Evolutionary conservation across 2,797 vertebrate species (phyloP).

Genomic region (Malacoraja senta): DNA sequence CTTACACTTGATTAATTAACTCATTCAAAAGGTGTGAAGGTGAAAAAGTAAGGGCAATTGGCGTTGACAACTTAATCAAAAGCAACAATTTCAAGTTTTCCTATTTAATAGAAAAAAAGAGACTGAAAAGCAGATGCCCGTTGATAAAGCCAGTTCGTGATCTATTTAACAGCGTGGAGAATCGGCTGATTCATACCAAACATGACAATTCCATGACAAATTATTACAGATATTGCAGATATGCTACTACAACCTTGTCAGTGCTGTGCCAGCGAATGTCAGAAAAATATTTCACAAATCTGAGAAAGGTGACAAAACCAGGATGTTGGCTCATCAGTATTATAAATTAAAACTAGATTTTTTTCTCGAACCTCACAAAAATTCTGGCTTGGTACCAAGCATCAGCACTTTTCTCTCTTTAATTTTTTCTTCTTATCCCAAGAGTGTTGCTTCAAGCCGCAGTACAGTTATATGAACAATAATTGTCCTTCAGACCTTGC

Average conservation of each 20-base stretch:
- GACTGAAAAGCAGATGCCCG: background rate
- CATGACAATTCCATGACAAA: conserved; percentile 6
- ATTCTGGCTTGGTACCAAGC: background rate
- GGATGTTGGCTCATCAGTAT: conserved; percentile 1
- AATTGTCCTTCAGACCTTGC: background rate
- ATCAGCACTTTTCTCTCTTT: background rate
- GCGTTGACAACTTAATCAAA: conserved; percentile 24
- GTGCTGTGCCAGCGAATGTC: background rate
- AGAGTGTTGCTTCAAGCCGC: background rate
- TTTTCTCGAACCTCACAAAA: background rate
- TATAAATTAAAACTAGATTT: background rate
- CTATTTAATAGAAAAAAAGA: background rate
- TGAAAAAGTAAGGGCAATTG: conserved; percentile 23
- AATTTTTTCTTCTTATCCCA: background rate
- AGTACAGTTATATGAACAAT: background rate
- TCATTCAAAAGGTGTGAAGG: conserved; percentile 32
- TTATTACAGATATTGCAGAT: conserved; percentile 10
- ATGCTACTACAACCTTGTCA: background rate
- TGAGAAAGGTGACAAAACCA: background rate
- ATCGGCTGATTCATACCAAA: background rate
- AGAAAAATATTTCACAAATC: conserved; percentile 8
- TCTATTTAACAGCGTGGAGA: conserved; percentile 20
- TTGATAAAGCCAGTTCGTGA: background rate
- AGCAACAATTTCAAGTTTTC: background rate
- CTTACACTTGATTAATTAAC: conserved; percentile 21